Percentiles rank a stretch among this genome's conserved stretches.
Evolutionary conservation across 2,888 invertebrate genomes (phyloP).

Genomic region (Selenia dentaria): DNA sequence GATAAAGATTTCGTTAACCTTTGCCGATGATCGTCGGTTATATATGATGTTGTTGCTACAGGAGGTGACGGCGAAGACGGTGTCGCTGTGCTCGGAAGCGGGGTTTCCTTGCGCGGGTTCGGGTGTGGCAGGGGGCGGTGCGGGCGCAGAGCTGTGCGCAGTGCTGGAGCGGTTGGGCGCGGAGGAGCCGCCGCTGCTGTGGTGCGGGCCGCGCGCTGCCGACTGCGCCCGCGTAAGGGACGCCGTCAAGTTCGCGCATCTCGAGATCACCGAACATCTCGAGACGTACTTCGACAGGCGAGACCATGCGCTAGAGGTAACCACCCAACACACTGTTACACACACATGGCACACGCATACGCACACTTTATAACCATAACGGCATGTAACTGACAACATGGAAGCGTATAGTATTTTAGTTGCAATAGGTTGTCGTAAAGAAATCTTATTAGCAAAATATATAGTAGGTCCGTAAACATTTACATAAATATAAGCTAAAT

Average conservation of each 20-base stretch:
- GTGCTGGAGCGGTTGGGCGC: constrained; percentile 86
- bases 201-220: constrained; percentile 90
- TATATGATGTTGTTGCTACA: too few species aligned
- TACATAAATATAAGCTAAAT: too few species aligned
- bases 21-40: too few species aligned
- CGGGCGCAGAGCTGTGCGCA: constrained; percentile 63
- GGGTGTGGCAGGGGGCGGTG: constrained; percentile 41
- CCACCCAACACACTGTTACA: not conserved
- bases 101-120: constrained; percentile 18
- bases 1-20: too few species aligned
- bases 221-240: constrained; percentile 90
- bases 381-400: too few species aligned
- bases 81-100: constrained; percentile 65
- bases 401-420: too few species aligned
- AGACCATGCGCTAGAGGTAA: constrained; percentile 93
- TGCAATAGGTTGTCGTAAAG: too few species aligned
- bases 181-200: constrained; percentile 94
- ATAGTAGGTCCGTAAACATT: too few species aligned
- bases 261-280: constrained; percentile 97
- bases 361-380: too few species aligned
- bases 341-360: too few species aligned
- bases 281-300: constrained; percentile 97
- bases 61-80: constrained; percentile 92
- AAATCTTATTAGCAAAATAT: too few species aligned
- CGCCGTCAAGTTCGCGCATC: constrained; percentile 93